Percentiles rank a stretch among this genome's conserved stretches.
phyloP scores from a whole-genome alignment of 2,797 vertebrate genomes.

The Arrhamphus sclerolepis region DNA sequence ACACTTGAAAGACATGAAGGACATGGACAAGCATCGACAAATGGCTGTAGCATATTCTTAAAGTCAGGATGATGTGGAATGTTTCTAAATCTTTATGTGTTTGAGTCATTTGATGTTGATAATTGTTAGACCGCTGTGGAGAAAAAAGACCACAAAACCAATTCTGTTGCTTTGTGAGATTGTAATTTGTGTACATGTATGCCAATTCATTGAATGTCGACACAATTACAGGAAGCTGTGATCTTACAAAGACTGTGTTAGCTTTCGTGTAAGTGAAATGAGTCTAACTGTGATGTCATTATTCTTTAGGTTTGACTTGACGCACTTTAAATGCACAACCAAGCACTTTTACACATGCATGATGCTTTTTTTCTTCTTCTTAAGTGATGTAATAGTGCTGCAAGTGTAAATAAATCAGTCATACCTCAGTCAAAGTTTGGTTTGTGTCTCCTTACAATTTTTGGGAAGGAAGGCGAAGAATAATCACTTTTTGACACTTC shows the following conservation, averaged over 20 bases:
- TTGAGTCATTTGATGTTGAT: slow-evolving; percentile 7
- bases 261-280: no score
- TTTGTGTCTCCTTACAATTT: slow-evolving; percentile 9
- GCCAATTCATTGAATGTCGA: background rate
- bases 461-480: no score
- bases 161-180: slow-evolving; percentile 1
- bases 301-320: slow-evolving; percentile 10
- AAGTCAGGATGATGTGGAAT: background rate
- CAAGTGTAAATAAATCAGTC: slow-evolving; percentile 45
- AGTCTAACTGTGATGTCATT: slow-evolving; percentile 5
- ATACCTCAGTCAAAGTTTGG: background rate
- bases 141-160: slow-evolving; percentile 1
- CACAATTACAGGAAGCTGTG: background rate
- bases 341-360: slow-evolving; percentile 36
- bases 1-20: slow-evolving; percentile 28
- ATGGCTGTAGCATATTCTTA: background rate
- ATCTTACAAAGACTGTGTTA: no score
- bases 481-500: background rate
- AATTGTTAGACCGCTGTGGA: background rate
- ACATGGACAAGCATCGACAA: slow-evolving; percentile 21
- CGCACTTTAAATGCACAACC: slow-evolving; percentile 35
- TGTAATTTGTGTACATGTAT: background rate
- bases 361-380: slow-evolving; percentile 9
- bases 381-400: slow-evolving; percentile 8
- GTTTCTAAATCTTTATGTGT: slow-evolving; percentile 7